Base-by-base conservation (phyloP, 2,888 invertebrate species). In the Polyommatus icarus region DNA sequence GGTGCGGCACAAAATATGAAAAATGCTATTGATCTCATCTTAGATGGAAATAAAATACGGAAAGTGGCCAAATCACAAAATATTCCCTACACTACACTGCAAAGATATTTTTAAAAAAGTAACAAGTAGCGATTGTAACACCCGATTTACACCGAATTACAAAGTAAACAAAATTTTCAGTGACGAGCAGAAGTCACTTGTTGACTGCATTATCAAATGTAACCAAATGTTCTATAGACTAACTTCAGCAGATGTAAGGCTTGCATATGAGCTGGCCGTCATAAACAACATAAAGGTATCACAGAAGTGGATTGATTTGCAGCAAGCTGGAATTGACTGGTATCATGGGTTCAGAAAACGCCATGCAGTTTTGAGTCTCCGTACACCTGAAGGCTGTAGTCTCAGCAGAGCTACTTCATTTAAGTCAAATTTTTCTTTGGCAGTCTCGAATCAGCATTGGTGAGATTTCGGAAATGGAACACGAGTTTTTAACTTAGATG, bases 401-500 rank as follows among this genome's bases (percentile, higher is more conserved):
- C n/a, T n/a, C n/a, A n/a, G n/a, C n/a, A n/a, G n/a, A n/a, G n/a
- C n/a, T n/a, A n/a, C n/a, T n/a, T n/a, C n/a, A n/a, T n/a, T n/a
- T n/a, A n/a, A n/a, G n/a, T n/a, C n/a, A n/a, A n/a, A n/a, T n/a
- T n/a, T n/a, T n/a, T n/a, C n/a, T n/a, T n/a, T n/a, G n/a, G n/a
- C n/a, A n/a, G n/a, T n/a, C n/a, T n/a, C n/a, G n/a, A n/a, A n/a
- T n/a, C n/a, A n/a, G n/a, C n/a, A n/a, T n/a, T n/a, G n/a, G n/a
- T n/a, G n/a, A n/a, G n/a, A n/a, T 3, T 76, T 76, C 50, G 67
- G 76, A 12, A 76, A 76, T 18, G 76, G 76, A 18, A 84, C 83
- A 8, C 82, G 85, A 77, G 83, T 88, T 40, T 88, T 79, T 75
- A 89, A 88, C 81, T 71, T 86, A 54, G 86, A 87, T 79, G 86